Base-by-base conservation (phyloP, 2,113 vertebrate species). In the Porphyrio hochstetteri region DNA sequence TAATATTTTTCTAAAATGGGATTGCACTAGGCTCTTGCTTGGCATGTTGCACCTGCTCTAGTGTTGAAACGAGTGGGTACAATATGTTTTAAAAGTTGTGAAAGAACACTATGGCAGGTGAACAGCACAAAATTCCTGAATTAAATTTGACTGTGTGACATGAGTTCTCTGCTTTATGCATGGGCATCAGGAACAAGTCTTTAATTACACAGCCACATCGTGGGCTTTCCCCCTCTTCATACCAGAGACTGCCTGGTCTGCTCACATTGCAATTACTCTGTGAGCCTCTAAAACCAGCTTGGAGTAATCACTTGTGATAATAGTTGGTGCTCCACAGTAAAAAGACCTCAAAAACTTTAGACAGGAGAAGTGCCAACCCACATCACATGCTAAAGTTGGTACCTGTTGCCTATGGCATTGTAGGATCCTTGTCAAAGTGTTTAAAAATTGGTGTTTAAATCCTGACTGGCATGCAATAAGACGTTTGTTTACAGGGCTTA, bases 51-150 rank as follows among this genome's bases (percentile, higher is more conserved):
- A 90, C 92, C 89, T 95, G 84, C 82, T 95, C 71, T 80, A 46
- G 71, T 95, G 94, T 80, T 93, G 95, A 93, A 95, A 85, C 55
- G 78, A 93, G 91, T 95, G 90, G 81, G 90, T 65, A 88, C 33
- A 59, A 29, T 90, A 1, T 87, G 85, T 91, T 87, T 90, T 67
- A 8, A 83, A 90, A 90, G 57, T 57, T 82, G 75, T 88, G 75
- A 69, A 94, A 72, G 94, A 95, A 87, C 87, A 50, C 52, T 77
- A 3, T 67, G 84, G 38, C 81, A 90, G 78, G 72, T 96, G 82
- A 61, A 93, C 93, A 87, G 77, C 68, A 79, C 38, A 55, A 33
- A 87, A 92, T 65, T 84, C 44, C 42, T 88, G 75, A 92, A 92
- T 90, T 93, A 70, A 88, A 50, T 91, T 90, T 65, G 33, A 12